Conservation (phyloP, 2,888 invertebrate species). For the Cheilosia vulpina region DNA sequence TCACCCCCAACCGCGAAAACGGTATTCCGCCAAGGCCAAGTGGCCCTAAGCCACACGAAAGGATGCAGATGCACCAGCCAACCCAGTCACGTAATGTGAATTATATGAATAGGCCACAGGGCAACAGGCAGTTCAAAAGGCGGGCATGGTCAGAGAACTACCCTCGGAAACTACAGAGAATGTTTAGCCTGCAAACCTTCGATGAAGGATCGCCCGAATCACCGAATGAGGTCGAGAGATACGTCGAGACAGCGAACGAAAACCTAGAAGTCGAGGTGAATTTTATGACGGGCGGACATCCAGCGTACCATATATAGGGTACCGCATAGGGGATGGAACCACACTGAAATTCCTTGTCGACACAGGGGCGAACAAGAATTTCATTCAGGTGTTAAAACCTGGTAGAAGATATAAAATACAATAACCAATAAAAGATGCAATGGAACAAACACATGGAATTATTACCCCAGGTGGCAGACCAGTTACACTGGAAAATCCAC, state of each 20-base stretch:
- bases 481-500: too few species aligned
- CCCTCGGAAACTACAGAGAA: slow-evolving; percentile 17
- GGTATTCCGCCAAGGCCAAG: slow-evolving; percentile 3
- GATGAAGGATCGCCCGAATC: neutral
- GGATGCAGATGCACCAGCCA: neutral
- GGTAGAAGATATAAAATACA: too few species aligned
- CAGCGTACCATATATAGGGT: neutral
- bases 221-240: neutral
- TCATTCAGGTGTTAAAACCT: too few species aligned
- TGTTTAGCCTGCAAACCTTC: slow-evolving; percentile 6
- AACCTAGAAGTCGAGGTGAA: neutral
- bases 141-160: slow-evolving; percentile 9
- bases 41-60: slow-evolving; percentile 1
- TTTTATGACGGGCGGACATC: neutral
- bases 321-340: too few species aligned
- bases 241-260: neutral
- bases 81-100: neutral
- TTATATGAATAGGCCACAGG: slow-evolving; percentile 4
- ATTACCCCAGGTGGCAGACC: too few species aligned
- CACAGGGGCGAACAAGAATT: too few species aligned
- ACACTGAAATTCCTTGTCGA: too few species aligned
- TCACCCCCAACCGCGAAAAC: neutral
- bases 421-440: too few species aligned
- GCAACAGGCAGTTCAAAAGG: slow-evolving; percentile 17
- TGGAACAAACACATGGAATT: too few species aligned